Conservation (phyloP, 1,140 invertebrate genomes). For the Cyrtorhinus lividipennis region DNA sequence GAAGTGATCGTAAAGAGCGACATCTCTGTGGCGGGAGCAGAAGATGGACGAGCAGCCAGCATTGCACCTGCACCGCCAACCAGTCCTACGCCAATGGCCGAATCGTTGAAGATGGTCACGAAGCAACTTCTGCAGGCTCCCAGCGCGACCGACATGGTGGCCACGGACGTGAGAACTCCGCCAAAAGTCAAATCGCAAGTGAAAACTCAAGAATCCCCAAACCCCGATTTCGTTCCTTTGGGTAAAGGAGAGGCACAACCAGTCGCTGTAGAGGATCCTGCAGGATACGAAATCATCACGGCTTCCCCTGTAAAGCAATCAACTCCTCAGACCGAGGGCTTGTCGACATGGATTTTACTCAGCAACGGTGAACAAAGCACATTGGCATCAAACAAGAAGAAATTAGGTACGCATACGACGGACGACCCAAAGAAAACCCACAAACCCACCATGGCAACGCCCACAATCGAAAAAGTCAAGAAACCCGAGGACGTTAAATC, state of each 20-base stretch:
- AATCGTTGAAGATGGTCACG: constrained; percentile 39
- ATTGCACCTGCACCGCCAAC: constrained; percentile 16
- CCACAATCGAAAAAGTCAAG: constrained; percentile 20
- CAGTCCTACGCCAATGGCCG: constrained; percentile 29
- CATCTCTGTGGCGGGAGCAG: constrained; percentile 27
- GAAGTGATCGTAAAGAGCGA: constrained; percentile 18
- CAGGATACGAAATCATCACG: constrained; percentile 22
- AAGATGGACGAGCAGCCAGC: constrained; percentile 21
- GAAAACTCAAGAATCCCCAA: constrained; percentile 11
- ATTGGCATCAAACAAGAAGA: constrained; percentile 10
- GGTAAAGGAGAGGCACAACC: constrained; percentile 39
- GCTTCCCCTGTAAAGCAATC: constrained; percentile 31
- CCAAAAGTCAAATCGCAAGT: constrained; percentile 36
- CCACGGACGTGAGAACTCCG: constrained; percentile 42
- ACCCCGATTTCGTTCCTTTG: constrained; percentile 16
- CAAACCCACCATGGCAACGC: constrained; percentile 3
- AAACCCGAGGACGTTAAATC: constrained; percentile 15
- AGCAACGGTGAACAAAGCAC: constrained; percentile 18
- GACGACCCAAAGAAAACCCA: constrained; percentile 16
- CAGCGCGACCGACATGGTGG: constrained; percentile 28
- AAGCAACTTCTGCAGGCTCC: constrained; percentile 33
- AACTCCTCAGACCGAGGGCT: constrained; percentile 44
- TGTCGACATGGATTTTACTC: constrained; percentile 61
- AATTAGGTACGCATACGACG: not conserved
- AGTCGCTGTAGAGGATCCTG: constrained; percentile 32